Base-by-base conservation (phyloP, 2,888 invertebrate genomes). In the Agrenia bidenticulata region DNA sequence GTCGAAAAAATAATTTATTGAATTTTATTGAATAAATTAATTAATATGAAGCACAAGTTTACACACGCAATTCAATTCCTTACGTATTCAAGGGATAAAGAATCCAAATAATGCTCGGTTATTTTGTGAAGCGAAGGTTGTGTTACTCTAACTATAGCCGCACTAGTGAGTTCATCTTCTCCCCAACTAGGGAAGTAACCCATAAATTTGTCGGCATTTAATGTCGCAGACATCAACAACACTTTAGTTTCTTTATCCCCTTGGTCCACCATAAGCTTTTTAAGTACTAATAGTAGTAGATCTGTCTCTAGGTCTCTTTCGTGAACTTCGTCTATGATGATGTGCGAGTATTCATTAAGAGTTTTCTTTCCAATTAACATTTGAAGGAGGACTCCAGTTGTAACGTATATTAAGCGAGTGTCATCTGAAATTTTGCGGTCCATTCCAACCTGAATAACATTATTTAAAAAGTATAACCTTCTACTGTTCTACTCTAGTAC, bases 181-280 rank as follows among this genome's bases (percentile, higher is more conserved):
- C 51, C 53, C 69, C 69, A 72, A 0, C 55, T 32, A 11, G 73
- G 74, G 56, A 73, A 91, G 77, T 93, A 93, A 23, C 85, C 79
- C 0, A 87, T 83, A 81, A 92, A 92, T 68, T 84, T 83, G 1
- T 84, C 80, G 0, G 88, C 84, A 78, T 94, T 87, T 76, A 95
- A 88, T 1, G 97, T 96, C 0, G 97, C 97, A 0, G 96, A 96
- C 96, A 97, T 97, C 1, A 97, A 82, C 53, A 97, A 84, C 0
- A 91, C 81, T 81, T 88, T 89, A 0, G 87, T 86, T 61, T 82
- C 80, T 0, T 82, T 80, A 0, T 88, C 88, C 78, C 86, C 87
- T 0, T 87, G 85, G 68, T 85, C 82, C 24, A 73, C 58, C 27
- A 93, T 81, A 53, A 94, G 83, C 76, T 89, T 90, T 69, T 90